Percentiles rank a stretch among this genome's conserved stretches.
Evolutionary conservation across 2,888 invertebrate genomes (phyloP).

Genomic region (Acanthosoma haemorrhoidale): DNA sequence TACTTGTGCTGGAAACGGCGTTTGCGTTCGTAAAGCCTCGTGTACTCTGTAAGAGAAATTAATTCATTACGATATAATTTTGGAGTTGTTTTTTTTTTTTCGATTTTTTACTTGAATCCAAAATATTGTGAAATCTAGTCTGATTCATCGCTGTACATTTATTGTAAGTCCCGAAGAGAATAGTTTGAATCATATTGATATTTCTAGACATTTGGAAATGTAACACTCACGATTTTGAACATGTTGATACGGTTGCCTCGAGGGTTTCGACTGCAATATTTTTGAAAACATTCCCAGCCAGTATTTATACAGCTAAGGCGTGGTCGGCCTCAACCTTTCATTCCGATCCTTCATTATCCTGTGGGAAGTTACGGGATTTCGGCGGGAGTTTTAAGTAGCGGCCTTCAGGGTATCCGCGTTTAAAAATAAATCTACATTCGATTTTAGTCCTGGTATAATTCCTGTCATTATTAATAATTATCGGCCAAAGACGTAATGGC

Average conservation of each 20-base stretch:
- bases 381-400: no score
- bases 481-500: no score
- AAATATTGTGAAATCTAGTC: neutral
- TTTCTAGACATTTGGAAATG: neutral
- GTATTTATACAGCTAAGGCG: slow-evolving; percentile 14
- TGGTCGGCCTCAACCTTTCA: neutral
- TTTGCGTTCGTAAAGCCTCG: no score
- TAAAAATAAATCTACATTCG: no score
- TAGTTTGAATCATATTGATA: neutral
- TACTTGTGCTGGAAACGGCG: no score
- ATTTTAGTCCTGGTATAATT: no score
- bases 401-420: no score
- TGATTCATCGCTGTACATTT: neutral
- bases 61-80: no score
- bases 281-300: neutral
- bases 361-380: no score
- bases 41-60: no score
- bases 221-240: slow-evolving; percentile 42
- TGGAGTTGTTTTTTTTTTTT: neutral
- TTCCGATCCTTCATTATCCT: neutral
- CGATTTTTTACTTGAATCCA: no score
- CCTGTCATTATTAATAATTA: no score
- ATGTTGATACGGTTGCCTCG: slow-evolving; percentile 42
- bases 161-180: neutral
- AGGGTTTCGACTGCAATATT: slow-evolving; percentile 35